These are phyloP conservation scores for Pristionchus mayeri DNA, from an alignment of 2,888 invertebrate species.

Conservation along the genomic window DNA sequence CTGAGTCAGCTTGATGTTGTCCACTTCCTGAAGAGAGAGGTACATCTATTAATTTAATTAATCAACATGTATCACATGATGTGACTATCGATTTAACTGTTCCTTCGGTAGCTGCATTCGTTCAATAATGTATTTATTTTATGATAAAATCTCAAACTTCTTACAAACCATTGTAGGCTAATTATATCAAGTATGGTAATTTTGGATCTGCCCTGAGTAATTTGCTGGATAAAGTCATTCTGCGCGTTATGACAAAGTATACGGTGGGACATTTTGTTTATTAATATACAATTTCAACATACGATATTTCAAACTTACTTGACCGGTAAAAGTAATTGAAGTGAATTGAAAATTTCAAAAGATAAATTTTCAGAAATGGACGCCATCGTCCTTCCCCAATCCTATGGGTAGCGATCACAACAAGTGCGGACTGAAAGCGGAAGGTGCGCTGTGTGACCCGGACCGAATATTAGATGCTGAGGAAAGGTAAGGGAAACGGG, in stretches of 20 bases:
- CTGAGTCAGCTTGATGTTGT: background rate
- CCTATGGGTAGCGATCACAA: background rate
- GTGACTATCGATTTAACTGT: no score
- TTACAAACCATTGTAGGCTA: background rate
- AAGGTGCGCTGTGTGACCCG: constrained; percentile 12
- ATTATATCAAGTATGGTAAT: background rate
- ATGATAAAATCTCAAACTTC: no score
- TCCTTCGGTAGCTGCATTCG: no score
- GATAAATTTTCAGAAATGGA: background rate
- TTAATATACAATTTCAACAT: no score
- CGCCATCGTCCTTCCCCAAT: background rate
- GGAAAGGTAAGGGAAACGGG: background rate
- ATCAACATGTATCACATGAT: no score
- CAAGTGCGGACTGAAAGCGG: constrained; percentile 24
- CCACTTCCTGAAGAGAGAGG: constrained; percentile 21
- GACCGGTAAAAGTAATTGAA: no score
- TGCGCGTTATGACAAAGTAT: background rate
- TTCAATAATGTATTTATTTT: no score
- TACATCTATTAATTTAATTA: no score
- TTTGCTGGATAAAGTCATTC: background rate
- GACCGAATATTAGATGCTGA: constrained; percentile 25
- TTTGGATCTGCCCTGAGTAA: background rate
- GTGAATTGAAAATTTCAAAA: no score
- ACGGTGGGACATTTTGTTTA: background rate
- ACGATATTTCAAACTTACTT: no score